These are phyloP conservation scores for Galerucella pusilla DNA, from an alignment of 2,888 invertebrate genomes.

Conservation along the genomic window DNA sequence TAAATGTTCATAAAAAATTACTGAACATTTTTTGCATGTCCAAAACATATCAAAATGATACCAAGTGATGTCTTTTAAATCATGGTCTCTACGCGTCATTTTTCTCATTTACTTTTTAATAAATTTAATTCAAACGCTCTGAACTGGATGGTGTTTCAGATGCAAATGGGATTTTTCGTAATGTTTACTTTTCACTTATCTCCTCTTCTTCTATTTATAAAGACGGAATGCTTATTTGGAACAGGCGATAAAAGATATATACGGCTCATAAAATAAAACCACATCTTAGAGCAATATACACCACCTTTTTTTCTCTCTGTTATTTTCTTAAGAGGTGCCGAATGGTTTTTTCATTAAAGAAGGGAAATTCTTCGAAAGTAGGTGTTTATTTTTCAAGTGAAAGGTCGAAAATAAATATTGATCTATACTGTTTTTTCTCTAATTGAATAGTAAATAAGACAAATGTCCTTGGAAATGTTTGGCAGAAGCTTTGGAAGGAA, in stretches of 20 bases:
- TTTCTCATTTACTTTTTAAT: no score
- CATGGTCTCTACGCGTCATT: no score
- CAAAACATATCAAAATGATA: no score
- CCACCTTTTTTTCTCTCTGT: slow-evolving; percentile 28
- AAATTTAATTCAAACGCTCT: neutral
- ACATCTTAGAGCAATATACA: slow-evolving; percentile 22
- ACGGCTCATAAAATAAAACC: slow-evolving; percentile 28
- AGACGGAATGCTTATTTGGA: slow-evolving; percentile 20
- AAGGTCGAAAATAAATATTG: slow-evolving; percentile 4
- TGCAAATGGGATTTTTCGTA: neutral
- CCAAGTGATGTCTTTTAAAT: no score
- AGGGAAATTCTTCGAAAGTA: neutral
- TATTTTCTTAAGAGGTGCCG: slow-evolving; percentile 28
- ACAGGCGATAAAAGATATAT: slow-evolving; percentile 31
- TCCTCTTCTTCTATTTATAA: slow-evolving; percentile 27
- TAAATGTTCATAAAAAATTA: no score
- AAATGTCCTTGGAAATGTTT: no score
- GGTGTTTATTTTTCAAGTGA: slow-evolving; percentile 5
- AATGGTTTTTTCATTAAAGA: slow-evolving; percentile 30
- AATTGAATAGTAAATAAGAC: neutral
- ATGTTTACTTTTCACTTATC: neutral
- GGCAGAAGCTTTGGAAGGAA: no score
- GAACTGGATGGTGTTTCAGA: neutral
- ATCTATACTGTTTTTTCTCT: neutral
- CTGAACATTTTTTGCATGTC: no score